Evolutionary conservation across 1,140 invertebrate species (phyloP).

Genomic region (Anadara kagoshimensis): DNA sequence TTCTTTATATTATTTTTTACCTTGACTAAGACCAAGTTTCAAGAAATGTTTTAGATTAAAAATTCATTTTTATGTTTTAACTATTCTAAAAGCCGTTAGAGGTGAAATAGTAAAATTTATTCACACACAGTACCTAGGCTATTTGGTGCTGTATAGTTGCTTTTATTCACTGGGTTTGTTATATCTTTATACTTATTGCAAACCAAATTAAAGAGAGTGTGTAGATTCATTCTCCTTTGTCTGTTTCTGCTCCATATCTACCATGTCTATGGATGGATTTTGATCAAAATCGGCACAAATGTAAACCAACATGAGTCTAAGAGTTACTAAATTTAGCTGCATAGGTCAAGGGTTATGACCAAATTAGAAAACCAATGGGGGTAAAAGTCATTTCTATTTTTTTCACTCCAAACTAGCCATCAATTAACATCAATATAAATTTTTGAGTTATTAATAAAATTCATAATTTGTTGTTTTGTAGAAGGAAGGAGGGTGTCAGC

Average conservation of each 20-base stretch:
- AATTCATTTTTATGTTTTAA: background rate
- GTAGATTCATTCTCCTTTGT: background rate
- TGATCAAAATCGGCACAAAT: too few species aligned
- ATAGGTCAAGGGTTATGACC: too few species aligned
- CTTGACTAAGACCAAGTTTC: background rate
- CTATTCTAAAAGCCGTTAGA: background rate
- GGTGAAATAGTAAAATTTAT: background rate
- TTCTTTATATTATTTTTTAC: background rate
- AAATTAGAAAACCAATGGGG: background rate
- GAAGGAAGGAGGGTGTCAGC: constrained; percentile 39
- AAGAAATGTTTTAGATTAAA: background rate
- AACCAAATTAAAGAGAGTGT: background rate
- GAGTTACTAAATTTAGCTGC: too few species aligned
- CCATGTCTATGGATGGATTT: background rate
- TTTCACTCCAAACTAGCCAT: background rate
- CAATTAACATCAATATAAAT: background rate
- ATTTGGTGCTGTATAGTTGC: too few species aligned
- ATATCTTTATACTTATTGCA: too few species aligned
- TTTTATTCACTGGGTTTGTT: too few species aligned
- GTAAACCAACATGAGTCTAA: too few species aligned
- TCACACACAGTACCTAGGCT: background rate
- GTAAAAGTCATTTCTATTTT: background rate
- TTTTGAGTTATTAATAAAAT: background rate
- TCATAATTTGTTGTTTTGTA: constrained; percentile 26
- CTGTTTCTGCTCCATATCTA: background rate